A percentile compares a stretch with the other conserved stretches of the same genome.
Evolutionary conservation across 53 echinoderm and acorn worm genomes (phyloP).

Genomic region (Luidia sarsii): DNA sequence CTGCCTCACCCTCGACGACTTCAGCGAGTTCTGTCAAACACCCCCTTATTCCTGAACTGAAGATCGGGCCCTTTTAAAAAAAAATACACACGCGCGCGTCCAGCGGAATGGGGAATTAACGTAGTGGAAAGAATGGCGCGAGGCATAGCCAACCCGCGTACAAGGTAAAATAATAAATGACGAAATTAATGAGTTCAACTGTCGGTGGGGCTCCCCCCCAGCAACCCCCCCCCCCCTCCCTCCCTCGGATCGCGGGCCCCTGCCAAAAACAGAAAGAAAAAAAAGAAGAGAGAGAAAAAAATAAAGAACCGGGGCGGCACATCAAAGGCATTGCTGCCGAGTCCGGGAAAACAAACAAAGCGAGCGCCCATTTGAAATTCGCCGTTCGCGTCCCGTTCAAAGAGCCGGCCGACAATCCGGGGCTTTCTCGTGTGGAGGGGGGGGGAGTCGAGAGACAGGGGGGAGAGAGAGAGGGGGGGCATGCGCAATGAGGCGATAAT

Average conservation of each 20-base stretch:
- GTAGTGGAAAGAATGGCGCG: constrained; percentile 17
- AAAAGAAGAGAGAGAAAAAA: too few species aligned
- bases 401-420: constrained; percentile 46
- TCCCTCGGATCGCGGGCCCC: constrained; percentile 57
- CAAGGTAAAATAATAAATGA: constrained; percentile 73
- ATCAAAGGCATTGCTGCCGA: constrained; percentile 86
- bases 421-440: constrained; percentile 43
- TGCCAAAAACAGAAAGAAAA: too few species aligned
- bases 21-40: constrained; percentile 23
- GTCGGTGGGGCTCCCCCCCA: too few species aligned
- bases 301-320: constrained; percentile 68
- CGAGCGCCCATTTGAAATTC: constrained; percentile 54
- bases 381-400: constrained; percentile 49
- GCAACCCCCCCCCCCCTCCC: too few species aligned
- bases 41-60: too few species aligned
- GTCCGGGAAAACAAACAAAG: constrained; percentile 98
- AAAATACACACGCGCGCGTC: too few species aligned
- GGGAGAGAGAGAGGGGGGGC: too few species aligned
- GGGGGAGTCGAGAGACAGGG: too few species aligned
- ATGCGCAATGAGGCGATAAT: constrained; percentile 50
- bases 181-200: constrained; percentile 73
- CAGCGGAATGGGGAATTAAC: constrained; percentile 17
- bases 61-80: constrained; percentile 26
- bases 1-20: constrained; percentile 3
- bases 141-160: too few species aligned